Evolutionary conservation across 2,797 vertebrate genomes (phyloP).

Genomic region (Propithecus deckenii): DNA sequence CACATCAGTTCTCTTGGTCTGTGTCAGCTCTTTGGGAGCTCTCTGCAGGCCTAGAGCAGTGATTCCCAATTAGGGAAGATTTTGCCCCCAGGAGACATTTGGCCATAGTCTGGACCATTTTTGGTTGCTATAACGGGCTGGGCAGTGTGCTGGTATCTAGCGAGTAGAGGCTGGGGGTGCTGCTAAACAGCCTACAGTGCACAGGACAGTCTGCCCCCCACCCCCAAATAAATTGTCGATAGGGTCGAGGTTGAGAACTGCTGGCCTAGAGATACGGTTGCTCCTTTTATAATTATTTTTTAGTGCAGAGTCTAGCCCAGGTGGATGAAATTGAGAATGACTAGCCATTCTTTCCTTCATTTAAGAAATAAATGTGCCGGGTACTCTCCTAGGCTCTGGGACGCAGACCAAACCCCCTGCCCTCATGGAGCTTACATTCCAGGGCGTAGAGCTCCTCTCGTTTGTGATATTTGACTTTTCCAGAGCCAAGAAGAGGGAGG

Average conservation of each 20-base stretch:
- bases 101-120: background rate
- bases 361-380: background rate
- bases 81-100: background rate
- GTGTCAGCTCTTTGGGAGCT: background rate
- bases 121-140: background rate
- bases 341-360: background rate
- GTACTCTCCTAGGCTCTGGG: background rate
- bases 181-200: background rate
- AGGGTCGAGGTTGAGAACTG: background rate
- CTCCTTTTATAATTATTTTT: background rate
- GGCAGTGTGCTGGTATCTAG: background rate
- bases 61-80: background rate
- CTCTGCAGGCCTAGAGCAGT: background rate
- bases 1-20: background rate
- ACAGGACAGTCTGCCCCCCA: background rate
- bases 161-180: background rate
- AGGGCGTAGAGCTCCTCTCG: background rate
- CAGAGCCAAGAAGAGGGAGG: constrained; percentile 27
- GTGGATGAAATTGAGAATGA: background rate
- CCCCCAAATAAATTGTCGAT: background rate
- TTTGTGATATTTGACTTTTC: constrained; percentile 43
- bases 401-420: background rate
- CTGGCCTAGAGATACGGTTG: background rate
- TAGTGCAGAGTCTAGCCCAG: background rate
- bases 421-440: background rate